Base-by-base conservation (phyloP, 2,888 invertebrate species). In the Caenorhabditis sp. region DNA sequence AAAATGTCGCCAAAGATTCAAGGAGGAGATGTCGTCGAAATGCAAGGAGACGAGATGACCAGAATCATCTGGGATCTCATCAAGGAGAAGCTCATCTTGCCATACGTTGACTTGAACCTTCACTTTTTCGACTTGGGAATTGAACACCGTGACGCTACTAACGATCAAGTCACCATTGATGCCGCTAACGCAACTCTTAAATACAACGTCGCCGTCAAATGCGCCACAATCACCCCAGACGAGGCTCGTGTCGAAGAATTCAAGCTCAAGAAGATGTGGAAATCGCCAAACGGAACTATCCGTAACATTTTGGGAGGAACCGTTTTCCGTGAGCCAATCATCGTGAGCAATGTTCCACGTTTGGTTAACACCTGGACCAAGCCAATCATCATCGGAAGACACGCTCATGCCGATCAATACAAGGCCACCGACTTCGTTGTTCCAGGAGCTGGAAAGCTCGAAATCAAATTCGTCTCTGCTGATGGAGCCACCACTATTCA, bases 151-250 rank as follows among this genome's bases (percentile, higher is more conserved):
- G 97, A 99, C 88, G 91, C 92, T 83, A 99, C 97, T 60, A 91
- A 94, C 70, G 97, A 99, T 88, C 92, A 95, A 90, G 95, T 99
- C 1, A 99, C 97, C 0, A 91, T 96, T 77, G 97, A 97, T 82
- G 95, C 96, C 89, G 97, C 97, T 8, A 93, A 96, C 89, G 97
- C 97, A 17, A 92, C 97, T 67, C 93, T 95, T 89, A 94, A 95
- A 88, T 97, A 95, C 90, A 96, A 95, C 89, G 97, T 99, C 61
- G 99, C 97, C 53, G 94, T 99, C 81, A 99, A 99, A 89, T 99
- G 99, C 90, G 97, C 97, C 26, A 91, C 97, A 1, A 99, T 97
- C 79, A 97, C 97, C 0, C 97, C 97, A 1, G 97, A 97, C 89
- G 97, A 97, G 89, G 93, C 94, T 49, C 91, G 97, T 88, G 95